These are phyloP conservation scores for Candoia aspera DNA, from an alignment of 2,113 vertebrate genomes.

Conservation along the genomic window DNA sequence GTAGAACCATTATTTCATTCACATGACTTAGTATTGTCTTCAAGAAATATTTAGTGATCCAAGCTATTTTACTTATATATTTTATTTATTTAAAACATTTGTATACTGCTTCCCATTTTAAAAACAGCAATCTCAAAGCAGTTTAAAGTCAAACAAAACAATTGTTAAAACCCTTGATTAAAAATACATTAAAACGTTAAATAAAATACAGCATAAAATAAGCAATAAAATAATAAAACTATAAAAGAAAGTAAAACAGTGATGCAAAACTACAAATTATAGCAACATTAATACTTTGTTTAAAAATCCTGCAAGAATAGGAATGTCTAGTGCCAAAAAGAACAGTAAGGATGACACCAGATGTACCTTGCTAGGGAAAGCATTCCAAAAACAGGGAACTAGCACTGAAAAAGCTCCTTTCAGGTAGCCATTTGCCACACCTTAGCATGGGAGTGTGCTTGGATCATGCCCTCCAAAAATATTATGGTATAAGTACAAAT, in stretches of 20 bases:
- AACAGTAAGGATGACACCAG: not conserved
- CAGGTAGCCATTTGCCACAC: not conserved
- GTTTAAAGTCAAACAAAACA: not conserved
- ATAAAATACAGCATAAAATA: not conserved
- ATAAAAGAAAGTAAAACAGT: not conserved
- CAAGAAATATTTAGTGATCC: not conserved
- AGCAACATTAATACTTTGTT: not conserved
- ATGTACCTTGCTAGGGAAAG: not conserved
- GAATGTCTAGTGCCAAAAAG: not conserved
- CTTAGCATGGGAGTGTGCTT: not conserved
- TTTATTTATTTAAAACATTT: not conserved
- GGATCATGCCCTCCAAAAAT: not conserved
- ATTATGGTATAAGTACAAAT: not conserved
- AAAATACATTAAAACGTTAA: not conserved
- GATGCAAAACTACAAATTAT: not conserved
- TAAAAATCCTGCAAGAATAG: not conserved
- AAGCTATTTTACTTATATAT: not conserved
- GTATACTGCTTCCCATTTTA: not conserved
- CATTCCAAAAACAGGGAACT: not conserved
- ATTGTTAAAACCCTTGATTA: not conserved
- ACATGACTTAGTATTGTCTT: not conserved
- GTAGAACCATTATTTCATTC: not conserved
- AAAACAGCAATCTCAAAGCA: not conserved
- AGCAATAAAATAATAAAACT: not conserved
- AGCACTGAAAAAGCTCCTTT: not conserved